phyloP scores from a whole-genome alignment of 2,797 vertebrate species.

The Eulemur rubriventer region DNA sequence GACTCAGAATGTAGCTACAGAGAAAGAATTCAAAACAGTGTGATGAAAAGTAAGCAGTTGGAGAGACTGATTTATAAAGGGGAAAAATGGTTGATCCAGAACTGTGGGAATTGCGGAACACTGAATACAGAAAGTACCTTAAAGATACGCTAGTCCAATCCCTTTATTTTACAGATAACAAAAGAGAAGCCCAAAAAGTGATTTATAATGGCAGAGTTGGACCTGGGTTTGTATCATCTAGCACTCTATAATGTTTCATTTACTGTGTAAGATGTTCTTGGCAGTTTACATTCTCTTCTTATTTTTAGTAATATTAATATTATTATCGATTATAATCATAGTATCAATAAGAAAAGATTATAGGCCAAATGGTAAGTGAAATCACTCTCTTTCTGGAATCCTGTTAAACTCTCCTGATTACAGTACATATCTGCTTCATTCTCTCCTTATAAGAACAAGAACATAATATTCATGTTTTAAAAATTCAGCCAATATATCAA shows the following conservation, averaged over 20 bases:
- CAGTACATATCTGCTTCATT: not conserved
- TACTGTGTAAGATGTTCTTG: not conserved
- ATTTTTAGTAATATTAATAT: constrained; percentile 34
- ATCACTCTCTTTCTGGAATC: not conserved
- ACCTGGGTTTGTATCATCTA: not conserved
- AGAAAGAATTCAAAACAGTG: constrained; percentile 56
- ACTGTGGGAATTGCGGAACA: not conserved
- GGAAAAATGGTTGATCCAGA: not conserved
- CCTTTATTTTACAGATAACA: not conserved
- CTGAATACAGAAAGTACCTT: not conserved
- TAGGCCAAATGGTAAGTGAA: not conserved
- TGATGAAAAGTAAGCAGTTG: constrained; percentile 19
- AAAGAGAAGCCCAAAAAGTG: not conserved
- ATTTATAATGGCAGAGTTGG: not conserved
- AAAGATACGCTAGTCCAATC: not conserved
- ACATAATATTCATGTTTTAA: not conserved
- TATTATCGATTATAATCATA: not conserved
- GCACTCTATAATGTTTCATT: not conserved
- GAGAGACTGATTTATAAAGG: constrained; percentile 1
- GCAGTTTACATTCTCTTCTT: not conserved
- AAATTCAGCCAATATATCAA: not conserved
- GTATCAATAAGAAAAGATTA: not conserved
- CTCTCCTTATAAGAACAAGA: not conserved
- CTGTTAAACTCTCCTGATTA: not conserved
- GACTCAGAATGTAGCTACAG: constrained; percentile 46